A percentile compares a stretch with the other conserved stretches of the same genome.
phyloP scores from a whole-genome alignment of 2,888 invertebrate genomes.

The Brachyptera risi region DNA sequence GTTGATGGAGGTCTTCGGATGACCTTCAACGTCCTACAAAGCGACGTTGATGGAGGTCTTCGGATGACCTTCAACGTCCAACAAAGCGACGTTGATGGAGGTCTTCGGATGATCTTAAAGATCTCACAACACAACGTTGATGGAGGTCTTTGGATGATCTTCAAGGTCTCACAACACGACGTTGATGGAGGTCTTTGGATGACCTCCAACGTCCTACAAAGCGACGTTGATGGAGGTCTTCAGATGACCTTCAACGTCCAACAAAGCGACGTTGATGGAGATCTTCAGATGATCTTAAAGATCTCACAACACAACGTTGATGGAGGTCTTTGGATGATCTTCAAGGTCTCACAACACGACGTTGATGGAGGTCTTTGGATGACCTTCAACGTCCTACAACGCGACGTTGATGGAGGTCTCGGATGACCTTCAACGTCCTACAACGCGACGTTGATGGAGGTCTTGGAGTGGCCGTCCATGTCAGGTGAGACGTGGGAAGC shows the following conservation, averaged over 20 bases:
- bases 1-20: not conserved
- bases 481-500: constrained; percentile 7
- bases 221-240: not conserved
- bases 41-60: not conserved
- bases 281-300: not conserved
- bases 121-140: not conserved
- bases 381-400: not conserved
- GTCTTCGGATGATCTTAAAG: not conserved
- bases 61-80: not conserved
- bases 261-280: not conserved
- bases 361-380: not conserved
- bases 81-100: not conserved
- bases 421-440: not conserved
- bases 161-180: not conserved
- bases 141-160: no score
- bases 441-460: not conserved
- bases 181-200: not conserved
- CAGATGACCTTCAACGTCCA: not conserved
- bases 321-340: no score
- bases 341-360: not conserved
- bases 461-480: not conserved
- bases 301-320: not conserved
- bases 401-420: not conserved
- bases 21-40: not conserved
- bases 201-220: not conserved